phyloP scores from a whole-genome alignment of 2,797 vertebrate species.

The Arremon brunneinucha region DNA sequence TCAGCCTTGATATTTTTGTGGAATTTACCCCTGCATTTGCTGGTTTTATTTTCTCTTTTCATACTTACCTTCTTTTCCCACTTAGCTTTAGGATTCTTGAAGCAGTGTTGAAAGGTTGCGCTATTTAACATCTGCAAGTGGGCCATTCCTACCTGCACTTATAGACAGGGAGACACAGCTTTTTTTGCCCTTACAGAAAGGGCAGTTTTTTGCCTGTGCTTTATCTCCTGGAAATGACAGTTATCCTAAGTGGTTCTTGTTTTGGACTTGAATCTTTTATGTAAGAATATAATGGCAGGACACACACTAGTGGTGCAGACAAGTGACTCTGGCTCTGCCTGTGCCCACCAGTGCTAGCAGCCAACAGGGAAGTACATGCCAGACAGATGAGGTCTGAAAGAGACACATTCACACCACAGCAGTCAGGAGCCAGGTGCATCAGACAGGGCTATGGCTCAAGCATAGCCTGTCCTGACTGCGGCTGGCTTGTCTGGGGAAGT shows the following conservation, averaged over 20 bases:
- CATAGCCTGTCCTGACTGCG: not conserved
- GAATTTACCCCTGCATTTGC: not conserved
- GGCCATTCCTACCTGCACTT: not conserved
- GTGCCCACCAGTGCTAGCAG: not conserved
- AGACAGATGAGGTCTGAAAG: not conserved
- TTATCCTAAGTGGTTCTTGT: not conserved
- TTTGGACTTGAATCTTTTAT: not conserved
- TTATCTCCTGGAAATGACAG: not conserved
- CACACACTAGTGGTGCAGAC: rapidly evolving
- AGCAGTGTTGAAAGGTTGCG: not conserved
- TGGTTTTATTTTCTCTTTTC: not conserved
- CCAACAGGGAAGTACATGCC: rapidly evolving
- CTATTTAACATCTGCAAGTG: rapidly evolving
- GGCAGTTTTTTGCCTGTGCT: not conserved
- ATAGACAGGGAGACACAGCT: not conserved
- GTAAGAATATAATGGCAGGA: not conserved
- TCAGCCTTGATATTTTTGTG: not conserved
- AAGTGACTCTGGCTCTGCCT: not conserved
- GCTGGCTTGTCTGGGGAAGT: not conserved
- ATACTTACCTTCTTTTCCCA: not conserved
- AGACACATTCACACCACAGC: not conserved
- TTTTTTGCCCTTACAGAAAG: not conserved
- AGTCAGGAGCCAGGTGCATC: not conserved
- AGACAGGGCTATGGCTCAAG: not conserved
- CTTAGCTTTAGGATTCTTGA: not conserved